Percentiles rank a stretch among this genome's conserved stretches.
Evolutionary conservation across 2,797 vertebrate genomes (phyloP).

Genomic region (Eutrigla gurnardus): DNA sequence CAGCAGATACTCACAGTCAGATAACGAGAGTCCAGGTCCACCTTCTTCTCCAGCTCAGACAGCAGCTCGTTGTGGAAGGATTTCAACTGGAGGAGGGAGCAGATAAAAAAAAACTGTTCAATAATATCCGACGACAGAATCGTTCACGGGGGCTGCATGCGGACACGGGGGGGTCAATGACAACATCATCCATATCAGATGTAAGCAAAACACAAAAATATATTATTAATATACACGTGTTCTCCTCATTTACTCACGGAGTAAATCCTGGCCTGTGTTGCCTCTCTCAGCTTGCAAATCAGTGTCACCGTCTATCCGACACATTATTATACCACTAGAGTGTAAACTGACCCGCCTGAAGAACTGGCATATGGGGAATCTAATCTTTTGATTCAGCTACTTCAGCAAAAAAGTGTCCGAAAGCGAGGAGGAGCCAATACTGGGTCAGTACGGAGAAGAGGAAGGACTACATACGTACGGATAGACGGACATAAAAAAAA

Average conservation of each 20-base stretch:
- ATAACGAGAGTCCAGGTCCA: slow-evolving; percentile 96
- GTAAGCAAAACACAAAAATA: neutral
- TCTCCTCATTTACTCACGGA: slow-evolving; percentile 27
- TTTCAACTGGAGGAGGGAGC: slow-evolving; percentile 87
- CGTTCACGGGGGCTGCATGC: neutral
- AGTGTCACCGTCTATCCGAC: slow-evolving; percentile 20
- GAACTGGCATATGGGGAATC: neutral
- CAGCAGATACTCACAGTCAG: slow-evolving; percentile 90
- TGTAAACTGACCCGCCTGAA: slow-evolving; percentile 22
- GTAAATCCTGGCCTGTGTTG: slow-evolving; percentile 31
- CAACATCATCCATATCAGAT: neutral
- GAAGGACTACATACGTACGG: neutral
- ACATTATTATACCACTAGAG: slow-evolving; percentile 25
- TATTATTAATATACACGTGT: slow-evolving; percentile 9
- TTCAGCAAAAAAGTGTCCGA: neutral
- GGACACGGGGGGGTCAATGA: neutral
- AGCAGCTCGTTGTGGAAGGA: slow-evolving; percentile 98
- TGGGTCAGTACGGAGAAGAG: neutral
- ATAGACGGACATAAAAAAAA: no score
- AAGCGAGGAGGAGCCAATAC: neutral
- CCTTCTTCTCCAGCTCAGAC: slow-evolving; percentile 98
- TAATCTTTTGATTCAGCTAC: neutral
- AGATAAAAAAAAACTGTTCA: slow-evolving; percentile 25
- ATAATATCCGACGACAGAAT: neutral
- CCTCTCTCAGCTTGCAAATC: slow-evolving; percentile 34